Evolutionary conservation across 2,888 invertebrate genomes (phyloP), one percentile per base, ranked within the genome.

Genomic region (Athalia cordata): DNA sequence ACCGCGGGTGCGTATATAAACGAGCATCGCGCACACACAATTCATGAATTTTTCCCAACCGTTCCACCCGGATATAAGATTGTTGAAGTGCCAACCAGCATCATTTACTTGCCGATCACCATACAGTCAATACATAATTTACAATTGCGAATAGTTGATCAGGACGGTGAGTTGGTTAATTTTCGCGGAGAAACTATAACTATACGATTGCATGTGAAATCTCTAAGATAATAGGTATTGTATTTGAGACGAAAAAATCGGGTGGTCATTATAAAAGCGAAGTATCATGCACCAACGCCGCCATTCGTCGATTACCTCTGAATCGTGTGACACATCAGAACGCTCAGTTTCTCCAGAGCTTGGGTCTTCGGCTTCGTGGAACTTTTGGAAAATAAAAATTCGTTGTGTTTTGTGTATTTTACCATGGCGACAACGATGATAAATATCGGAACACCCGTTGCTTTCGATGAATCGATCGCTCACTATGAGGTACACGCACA

Each of bases 1-100:
- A 84, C 82, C 1, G 70, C 79, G 6, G 87, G 86, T 47, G 83
- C 87, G 65, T 87, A 85, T 78, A 61, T 82, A 6, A 84, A 87
- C 80, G 83, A 83, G 9, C 80, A 80, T 64, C 83, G 79, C 45
- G 83, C 84, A 4, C 87, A 90, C 78, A 87, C 85, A 4, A 83
- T 89, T 29, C 29, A 29, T 29, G 29, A 29, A 29, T 29, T 29
- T 29, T 29, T 29, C 29, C 29, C 29, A 29, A 29, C 29, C 29
- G 29, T 29, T 29, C 29, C 29, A 29, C 29, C 29, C 29, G 29
- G 29, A 29, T 29, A 29, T 29, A 29, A 29, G 29, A 29, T 29
- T 29, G 29, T 29, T 29, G 29, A 29, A 29, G 29, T 29, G 74
- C 86, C 81, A 45, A 72, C 79, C 43, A 78, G 81, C 29, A 64